Evolutionary conservation across 2,888 invertebrate genomes (phyloP), one percentile per base, ranked within the genome.

Genomic region (Pyrocoelia pectoralis): DNA sequence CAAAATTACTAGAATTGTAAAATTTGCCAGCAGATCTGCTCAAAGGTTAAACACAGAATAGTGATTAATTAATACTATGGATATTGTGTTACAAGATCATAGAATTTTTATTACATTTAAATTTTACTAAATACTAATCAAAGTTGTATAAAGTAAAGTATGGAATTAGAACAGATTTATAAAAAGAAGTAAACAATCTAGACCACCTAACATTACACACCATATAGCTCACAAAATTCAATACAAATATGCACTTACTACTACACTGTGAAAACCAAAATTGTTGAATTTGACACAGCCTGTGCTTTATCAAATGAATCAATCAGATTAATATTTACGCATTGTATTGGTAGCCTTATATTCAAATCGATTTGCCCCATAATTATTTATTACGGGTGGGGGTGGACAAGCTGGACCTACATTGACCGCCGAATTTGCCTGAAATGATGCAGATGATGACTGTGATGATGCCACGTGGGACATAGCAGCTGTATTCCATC

Each of bases 301-400:
- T 6, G 6, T 24, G 24, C 24, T 24, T 24, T 24, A 24, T 24
- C 24, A 24, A 24, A 24, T 6, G 3, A 43, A 43, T n/a, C 5
- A 38, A 5, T 17, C n/a, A n/a, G n/a, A 15, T 60, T 71, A 74
- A 66, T 74, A 76, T 70, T 76, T 76, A 64, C 78, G 70, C 49
- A 74, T 72, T 54, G 70, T 71, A 62, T 68, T 68, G 57, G 76
- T 72, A 19, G 70, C 70, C 52, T 76, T 76, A 60, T 75, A 79
- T 24, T 79, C 78, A 60, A 76, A 78, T 57, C 77, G 65, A 59
- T 81, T 79, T 40, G 75, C 74, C 49, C 78, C 77, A 68, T 75
- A 80, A 66, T 75, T 77, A 54, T 71, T 77, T 49, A 79, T 78
- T 3, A 78, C 78, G n/a, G 80, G 80, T 1, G 81, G 80, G 18